phyloP scores from a whole-genome alignment of 2,888 invertebrate species.

The Xestobium rufovillosum region DNA sequence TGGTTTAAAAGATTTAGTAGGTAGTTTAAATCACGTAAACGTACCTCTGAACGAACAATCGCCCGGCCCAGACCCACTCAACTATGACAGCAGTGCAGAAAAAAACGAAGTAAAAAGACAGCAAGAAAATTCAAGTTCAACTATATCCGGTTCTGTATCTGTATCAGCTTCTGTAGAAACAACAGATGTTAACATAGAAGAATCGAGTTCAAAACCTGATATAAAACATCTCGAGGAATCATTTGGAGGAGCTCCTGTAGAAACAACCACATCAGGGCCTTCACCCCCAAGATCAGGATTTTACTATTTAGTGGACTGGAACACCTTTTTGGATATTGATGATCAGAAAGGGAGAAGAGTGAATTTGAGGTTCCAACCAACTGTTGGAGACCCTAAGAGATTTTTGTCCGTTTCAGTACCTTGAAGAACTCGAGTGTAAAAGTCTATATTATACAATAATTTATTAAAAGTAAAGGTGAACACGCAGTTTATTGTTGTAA shows the following conservation, averaged over 20 bases:
- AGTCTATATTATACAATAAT: too few relatives aligned
- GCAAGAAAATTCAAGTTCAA: constrained; percentile 33
- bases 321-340: constrained; percentile 73
- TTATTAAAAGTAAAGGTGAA: too few relatives aligned
- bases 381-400: constrained; percentile 68
- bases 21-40: constrained; percentile 29
- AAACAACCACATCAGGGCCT: constrained; percentile 57
- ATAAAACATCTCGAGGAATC: constrained; percentile 63
- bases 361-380: constrained; percentile 68
- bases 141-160: constrained; percentile 10
- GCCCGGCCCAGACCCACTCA: constrained; percentile 41
- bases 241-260: constrained; percentile 57
- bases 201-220: too few relatives aligned
- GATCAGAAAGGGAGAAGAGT: constrained; percentile 60
- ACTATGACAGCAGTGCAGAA: constrained; percentile 32
- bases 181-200: constrained; percentile 6
- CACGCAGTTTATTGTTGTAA: too few relatives aligned
- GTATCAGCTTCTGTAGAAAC: constrained; percentile 27
- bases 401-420: constrained; percentile 67
- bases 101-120: constrained; percentile 50
- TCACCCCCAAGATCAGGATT: constrained; percentile 64
- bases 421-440: constrained; percentile 42
- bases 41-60: constrained; percentile 33
- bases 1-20: constrained; percentile 35
- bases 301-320: constrained; percentile 78